A percentile compares a stretch with the other conserved stretches of the same genome.
phyloP scores from a whole-genome alignment of 2,888 invertebrate genomes.

The Microplitis manilae region DNA sequence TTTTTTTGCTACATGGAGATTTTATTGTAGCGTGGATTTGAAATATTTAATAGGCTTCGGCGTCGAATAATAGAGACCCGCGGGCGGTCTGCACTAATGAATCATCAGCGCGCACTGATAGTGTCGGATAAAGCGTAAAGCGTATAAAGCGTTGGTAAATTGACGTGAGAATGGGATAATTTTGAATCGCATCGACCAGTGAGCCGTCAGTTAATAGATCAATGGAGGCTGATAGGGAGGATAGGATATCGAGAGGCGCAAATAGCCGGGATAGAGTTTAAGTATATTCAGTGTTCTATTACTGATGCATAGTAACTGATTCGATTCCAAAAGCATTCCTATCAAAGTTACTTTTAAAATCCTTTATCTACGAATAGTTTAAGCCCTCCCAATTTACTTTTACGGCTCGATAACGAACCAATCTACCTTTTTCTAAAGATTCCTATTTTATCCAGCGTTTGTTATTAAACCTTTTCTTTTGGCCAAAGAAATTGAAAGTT shows the following conservation, averaged over 20 bases:
- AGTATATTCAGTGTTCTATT: slow-evolving; percentile 30
- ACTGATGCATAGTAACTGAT: slow-evolving; percentile 15
- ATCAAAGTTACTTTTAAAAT: slow-evolving; percentile 18
- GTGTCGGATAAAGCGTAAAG: neutral
- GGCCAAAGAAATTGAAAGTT: too few relatives aligned
- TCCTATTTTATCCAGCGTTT: neutral
- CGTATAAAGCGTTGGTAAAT: slow-evolving; percentile 8
- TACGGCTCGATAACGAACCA: slow-evolving; percentile 20
- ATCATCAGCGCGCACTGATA: neutral
- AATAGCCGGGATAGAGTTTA: slow-evolving; percentile 3
- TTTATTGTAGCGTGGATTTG: neutral
- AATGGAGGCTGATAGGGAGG: neutral
- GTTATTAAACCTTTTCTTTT: too few relatives aligned
- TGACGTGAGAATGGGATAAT: slow-evolving; percentile 21
- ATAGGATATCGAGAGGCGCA: neutral
- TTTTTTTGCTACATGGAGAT: neutral
- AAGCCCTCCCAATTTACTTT: slow-evolving; percentile 15
- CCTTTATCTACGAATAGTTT: slow-evolving; percentile 8
- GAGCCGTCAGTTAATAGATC: slow-evolving; percentile 11
- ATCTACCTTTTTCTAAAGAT: neutral
- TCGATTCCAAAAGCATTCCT: slow-evolving; percentile 21
- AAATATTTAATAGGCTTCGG: neutral
- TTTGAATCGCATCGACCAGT: slow-evolving; percentile 23
- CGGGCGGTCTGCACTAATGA: neutral
- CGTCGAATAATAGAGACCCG: neutral